A percentile compares a stretch with the other conserved stretches of the same genome.
Evolutionary conservation across 2,888 invertebrate genomes (phyloP).

Genomic region (Melanchra persicariae): DNA sequence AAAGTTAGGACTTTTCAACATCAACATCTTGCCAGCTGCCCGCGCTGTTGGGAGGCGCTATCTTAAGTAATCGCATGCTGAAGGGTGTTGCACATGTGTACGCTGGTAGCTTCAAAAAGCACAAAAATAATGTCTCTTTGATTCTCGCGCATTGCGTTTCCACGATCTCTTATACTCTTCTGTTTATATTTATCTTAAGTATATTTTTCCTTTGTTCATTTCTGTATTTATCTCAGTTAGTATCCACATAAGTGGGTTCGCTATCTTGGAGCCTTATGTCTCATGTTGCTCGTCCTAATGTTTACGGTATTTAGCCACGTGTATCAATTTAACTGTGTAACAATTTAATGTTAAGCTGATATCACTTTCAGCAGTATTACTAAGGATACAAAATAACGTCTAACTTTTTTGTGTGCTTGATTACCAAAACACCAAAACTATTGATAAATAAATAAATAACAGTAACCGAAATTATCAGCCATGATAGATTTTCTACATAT

Average conservation of each 20-base stretch:
- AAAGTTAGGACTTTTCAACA: too few species aligned
- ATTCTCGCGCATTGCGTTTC: conserved; percentile 8
- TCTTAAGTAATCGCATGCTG: conserved; percentile 12
- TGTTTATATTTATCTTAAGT: conserved; percentile 3
- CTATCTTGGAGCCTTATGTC: conserved; percentile 69
- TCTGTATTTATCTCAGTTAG: conserved; percentile 35
- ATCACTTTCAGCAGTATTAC: conserved; percentile 17
- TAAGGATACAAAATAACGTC: not conserved
- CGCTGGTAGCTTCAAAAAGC: not conserved
- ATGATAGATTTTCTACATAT: too few species aligned
- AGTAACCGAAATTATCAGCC: too few species aligned
- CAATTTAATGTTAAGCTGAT: conserved; percentile 23
- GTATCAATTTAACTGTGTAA: conserved; percentile 37
- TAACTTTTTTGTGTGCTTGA: conserved; percentile 38
- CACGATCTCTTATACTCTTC: not conserved
- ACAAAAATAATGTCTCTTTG: conserved; percentile 13
- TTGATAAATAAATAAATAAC: not conserved
- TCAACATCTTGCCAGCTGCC: too few species aligned
- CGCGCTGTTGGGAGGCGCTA: too few species aligned
- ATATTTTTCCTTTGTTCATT: conserved; percentile 15
- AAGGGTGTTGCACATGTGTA: conserved; percentile 6
- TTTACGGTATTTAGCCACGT: conserved; percentile 25
- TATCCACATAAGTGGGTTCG: conserved; percentile 52
- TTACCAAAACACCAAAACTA: conserved; percentile 21
- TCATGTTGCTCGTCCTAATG: conserved; percentile 64